Percentiles rank a stretch among this genome's conserved stretches.
These are phyloP conservation scores for Prostheceraeus crozeri DNA, from an alignment of 2,888 invertebrate genomes.

Conservation along the genomic window DNA sequence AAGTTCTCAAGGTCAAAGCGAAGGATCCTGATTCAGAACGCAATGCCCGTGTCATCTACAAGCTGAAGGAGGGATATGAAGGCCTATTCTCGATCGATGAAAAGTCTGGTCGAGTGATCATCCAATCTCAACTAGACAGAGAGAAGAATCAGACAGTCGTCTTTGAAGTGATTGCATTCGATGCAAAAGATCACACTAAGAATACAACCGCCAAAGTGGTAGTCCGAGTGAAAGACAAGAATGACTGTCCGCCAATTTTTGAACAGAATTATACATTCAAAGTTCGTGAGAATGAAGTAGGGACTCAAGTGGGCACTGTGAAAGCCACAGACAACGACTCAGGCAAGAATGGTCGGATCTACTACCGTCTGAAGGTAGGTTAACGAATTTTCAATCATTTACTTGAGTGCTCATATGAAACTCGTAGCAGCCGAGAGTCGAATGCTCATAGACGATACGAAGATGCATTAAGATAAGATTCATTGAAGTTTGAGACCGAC, in stretches of 20 bases:
- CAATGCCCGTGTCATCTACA: neutral
- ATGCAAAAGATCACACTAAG: neutral
- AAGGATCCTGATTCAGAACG: conserved; percentile 9
- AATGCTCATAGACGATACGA: no score
- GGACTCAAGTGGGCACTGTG: neutral
- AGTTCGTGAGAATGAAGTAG: neutral
- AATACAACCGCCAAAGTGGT: conserved; percentile 5
- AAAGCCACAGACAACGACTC: neutral
- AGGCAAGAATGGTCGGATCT: neutral
- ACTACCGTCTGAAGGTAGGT: neutral
- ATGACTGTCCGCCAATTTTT: conserved; percentile 17
- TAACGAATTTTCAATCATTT: no score
- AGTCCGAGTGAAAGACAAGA: neutral
- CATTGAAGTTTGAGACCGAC: no score
- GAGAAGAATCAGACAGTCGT: neutral
- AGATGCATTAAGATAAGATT: no score
- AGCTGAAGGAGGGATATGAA: neutral
- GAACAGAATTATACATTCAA: neutral
- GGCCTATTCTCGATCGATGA: neutral
- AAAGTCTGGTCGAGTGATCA: neutral
- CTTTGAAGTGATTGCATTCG: neutral
- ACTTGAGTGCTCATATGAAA: no score
- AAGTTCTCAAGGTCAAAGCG: neutral
- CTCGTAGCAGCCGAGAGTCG: no score
- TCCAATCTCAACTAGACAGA: neutral